These are phyloP conservation scores for Trichechus manatus DNA, from an alignment of 2,113 vertebrate species.

Conservation along the genomic window DNA sequence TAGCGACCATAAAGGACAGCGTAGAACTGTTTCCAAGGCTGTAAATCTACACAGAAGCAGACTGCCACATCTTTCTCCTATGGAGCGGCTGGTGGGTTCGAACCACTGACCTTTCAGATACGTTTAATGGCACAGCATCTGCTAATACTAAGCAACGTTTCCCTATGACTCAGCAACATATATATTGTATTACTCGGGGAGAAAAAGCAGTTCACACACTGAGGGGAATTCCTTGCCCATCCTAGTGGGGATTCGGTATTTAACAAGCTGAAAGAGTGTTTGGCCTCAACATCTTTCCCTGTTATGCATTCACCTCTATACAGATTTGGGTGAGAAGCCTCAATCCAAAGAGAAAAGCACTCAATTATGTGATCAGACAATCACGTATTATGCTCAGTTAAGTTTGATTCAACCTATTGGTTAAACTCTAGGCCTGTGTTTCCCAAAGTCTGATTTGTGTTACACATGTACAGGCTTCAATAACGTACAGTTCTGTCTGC, in stretches of 20 bases:
- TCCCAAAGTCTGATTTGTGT: background rate
- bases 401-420: background rate
- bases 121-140: background rate
- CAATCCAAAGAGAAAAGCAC: slow-evolving; percentile 5
- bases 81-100: background rate
- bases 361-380: background rate
- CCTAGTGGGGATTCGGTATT: background rate
- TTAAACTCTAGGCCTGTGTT: background rate
- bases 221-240: background rate
- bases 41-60: too few species aligned
- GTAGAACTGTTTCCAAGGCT: too few species aligned
- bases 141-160: background rate
- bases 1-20: too few species aligned
- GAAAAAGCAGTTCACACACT: background rate
- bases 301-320: background rate
- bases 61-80: too few species aligned
- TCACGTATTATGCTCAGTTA: background rate
- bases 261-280: background rate
- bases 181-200: background rate
- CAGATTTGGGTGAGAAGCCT: background rate
- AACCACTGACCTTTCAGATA: background rate
- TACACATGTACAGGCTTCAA: background rate
- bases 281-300: background rate
- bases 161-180: background rate
- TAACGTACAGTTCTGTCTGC: background rate